These are phyloP conservation scores for Dione vanillae DNA, from an alignment of 2,888 invertebrate genomes.

Conservation along the genomic window DNA sequence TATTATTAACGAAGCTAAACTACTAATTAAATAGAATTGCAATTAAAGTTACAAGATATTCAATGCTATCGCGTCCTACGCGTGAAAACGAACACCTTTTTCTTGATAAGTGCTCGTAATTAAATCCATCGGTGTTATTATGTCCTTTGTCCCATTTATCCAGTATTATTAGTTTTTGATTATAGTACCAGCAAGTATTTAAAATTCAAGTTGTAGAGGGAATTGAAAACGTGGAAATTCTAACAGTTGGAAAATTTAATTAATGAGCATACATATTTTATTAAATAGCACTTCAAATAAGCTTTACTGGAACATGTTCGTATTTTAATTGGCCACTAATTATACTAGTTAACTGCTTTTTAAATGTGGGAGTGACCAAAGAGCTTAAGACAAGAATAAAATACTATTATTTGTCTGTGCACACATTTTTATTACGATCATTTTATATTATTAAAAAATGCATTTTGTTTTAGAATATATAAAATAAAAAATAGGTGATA, in stretches of 20 bases:
- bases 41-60: conserved; percentile 60
- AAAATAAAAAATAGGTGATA: too few species aligned
- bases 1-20: conserved; percentile 34
- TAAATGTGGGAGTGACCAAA: conserved; percentile 23
- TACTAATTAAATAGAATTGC: conserved; percentile 53
- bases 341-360: conserved; percentile 52
- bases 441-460: not conserved
- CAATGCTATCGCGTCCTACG: conserved; percentile 62
- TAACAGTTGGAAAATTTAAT: conserved; percentile 62
- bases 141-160: conserved; percentile 80
- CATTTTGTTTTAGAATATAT: too few species aligned
- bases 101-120: conserved; percentile 69
- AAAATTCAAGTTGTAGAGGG: conserved; percentile 65
- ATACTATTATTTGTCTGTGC: conserved; percentile 11
- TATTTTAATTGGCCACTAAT: conserved; percentile 65
- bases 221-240: conserved; percentile 62
- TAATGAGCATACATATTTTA: conserved; percentile 73
- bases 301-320: conserved; percentile 64
- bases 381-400: conserved; percentile 18
- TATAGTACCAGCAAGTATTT: conserved; percentile 68
- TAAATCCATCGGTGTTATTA: conserved; percentile 75
- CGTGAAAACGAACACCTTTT: conserved; percentile 80
- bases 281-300: conserved; percentile 81
- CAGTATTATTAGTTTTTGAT: conserved; percentile 72
- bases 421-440: not conserved